Conservation (phyloP, 2,113 vertebrate genomes). For the Phoxinus phoxinus region DNA sequence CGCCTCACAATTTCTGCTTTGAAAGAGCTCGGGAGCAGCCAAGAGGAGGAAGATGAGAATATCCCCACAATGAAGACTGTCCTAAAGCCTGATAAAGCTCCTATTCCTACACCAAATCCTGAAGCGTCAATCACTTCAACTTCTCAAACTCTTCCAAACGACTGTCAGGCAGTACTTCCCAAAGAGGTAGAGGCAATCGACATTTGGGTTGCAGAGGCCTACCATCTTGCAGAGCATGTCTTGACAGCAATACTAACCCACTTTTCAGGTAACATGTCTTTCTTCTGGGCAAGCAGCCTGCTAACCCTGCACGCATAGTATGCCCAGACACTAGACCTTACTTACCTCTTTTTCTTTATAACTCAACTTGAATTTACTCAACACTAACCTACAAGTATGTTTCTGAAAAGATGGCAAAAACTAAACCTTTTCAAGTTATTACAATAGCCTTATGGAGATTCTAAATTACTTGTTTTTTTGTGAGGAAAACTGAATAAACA, state of each 20-base stretch:
- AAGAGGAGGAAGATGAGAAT: constrained; percentile 65
- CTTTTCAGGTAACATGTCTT: constrained; percentile 83
- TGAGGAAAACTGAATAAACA: not conserved
- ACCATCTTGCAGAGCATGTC: constrained; percentile 80
- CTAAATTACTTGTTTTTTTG: no score
- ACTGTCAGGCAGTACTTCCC: constrained; percentile 60
- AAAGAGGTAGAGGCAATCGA: constrained; percentile 77
- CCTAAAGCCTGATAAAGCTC: constrained; percentile 26
- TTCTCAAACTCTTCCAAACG: constrained; percentile 58
- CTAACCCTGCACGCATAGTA: constrained; percentile 68
- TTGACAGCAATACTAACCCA: constrained; percentile 84
- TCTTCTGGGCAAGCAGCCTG: constrained; percentile 68
- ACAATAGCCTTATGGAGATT: not conserved
- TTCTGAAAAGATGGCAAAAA: not conserved
- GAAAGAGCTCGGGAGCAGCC: constrained; percentile 76
- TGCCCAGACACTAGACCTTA: constrained; percentile 19
- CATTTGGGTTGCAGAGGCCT: constrained; percentile 79
- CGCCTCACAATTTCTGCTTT: constrained; percentile 82
- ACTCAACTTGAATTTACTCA: not conserved
- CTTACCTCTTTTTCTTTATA: constrained; percentile 38
- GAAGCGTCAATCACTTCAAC: constrained; percentile 51
- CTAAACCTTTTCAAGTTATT: no score
- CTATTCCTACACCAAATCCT: not conserved
- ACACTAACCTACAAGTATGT: not conserved
- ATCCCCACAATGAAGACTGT: constrained; percentile 34